phyloP scores from a whole-genome alignment of 2,888 invertebrate genomes.

The Athalia rosae region DNA sequence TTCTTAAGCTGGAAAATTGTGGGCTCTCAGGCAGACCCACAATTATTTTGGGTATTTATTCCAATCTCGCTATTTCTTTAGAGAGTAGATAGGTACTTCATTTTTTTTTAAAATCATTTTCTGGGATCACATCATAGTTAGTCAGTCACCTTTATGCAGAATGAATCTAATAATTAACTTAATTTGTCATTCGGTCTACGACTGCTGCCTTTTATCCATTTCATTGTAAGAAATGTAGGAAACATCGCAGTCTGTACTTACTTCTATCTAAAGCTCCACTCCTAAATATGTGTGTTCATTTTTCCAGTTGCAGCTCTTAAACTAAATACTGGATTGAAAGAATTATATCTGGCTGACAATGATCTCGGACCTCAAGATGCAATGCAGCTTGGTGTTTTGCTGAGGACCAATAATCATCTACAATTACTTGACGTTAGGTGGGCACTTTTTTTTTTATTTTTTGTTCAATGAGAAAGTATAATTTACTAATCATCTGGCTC shows the following conservation, averaged over 20 bases:
- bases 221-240: not conserved
- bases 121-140: no score
- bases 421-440: slow-evolving; percentile 88
- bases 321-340: slow-evolving; percentile 84
- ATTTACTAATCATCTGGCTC: not conserved
- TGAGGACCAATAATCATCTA: slow-evolving; percentile 84
- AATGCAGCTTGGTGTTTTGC: slow-evolving; percentile 83
- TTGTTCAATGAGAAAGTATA: not conserved
- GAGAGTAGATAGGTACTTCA: not conserved
- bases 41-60: slow-evolving; percentile 80
- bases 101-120: not conserved
- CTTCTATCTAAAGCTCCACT: slow-evolving; percentile 19
- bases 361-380: slow-evolving; percentile 84
- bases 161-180: not conserved
- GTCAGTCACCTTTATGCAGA: not conserved
- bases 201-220: not conserved
- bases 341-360: slow-evolving; percentile 91
- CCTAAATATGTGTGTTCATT: slow-evolving; percentile 52
- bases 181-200: not conserved
- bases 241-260: not conserved
- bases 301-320: slow-evolving; percentile 85
- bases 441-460: not conserved
- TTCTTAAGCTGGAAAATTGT: slow-evolving; percentile 87
- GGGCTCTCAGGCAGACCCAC: slow-evolving; percentile 84
- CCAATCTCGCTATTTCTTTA: not conserved